Base-by-base conservation (phyloP, 2,113 vertebrate species). In the Periophthalmodon schlosseri region DNA sequence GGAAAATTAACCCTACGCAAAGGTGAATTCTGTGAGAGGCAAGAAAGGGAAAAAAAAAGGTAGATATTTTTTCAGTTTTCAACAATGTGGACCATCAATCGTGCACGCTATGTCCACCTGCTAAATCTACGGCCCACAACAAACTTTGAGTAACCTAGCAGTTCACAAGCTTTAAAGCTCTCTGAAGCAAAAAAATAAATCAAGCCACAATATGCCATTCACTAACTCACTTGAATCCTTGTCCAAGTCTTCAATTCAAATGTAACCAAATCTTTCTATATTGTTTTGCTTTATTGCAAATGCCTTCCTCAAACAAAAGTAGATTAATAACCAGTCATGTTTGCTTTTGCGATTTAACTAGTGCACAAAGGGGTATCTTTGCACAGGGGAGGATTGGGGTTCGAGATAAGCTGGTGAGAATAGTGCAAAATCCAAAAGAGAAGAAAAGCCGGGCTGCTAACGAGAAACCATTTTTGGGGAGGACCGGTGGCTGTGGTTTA, bases 401-500 rank as follows among this genome's bases (percentile, higher is more conserved):
- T 72, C 49, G 33, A 76, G 83, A 83, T 77, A 77, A 73, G 78
- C 73, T 78, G 75, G 65, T 83, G 54, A 76, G 69, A 75, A 83
- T 34, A 47, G 67, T 73, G 58, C 64, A 28, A 28, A 72, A 65
- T 20, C 69, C 60, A 71, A 74, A 76, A 50, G 57, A 72, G 69
- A 73, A 49, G 64, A 68, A 66, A 76, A 68, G 60, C 47, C 74
- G 52, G 74, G 72, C 80, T 75, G 73, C 84, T 76, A 77, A 84
- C 74, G 75, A 85, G 86, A 84, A 87, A 82, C 81, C 84, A 91
- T 77, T 90, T 63, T 85, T 90, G 87, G 83, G 78, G 84, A 89
- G 92, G 91, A 84, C 94, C 88, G 87, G 88, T 77, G 91, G 87
- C 95, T 97, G 96, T 77, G 90, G 91, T 90, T 90, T 72, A 68